Conservation (phyloP, 2,797 vertebrate genomes). For the Melanotaenia parkinsoni region DNA sequence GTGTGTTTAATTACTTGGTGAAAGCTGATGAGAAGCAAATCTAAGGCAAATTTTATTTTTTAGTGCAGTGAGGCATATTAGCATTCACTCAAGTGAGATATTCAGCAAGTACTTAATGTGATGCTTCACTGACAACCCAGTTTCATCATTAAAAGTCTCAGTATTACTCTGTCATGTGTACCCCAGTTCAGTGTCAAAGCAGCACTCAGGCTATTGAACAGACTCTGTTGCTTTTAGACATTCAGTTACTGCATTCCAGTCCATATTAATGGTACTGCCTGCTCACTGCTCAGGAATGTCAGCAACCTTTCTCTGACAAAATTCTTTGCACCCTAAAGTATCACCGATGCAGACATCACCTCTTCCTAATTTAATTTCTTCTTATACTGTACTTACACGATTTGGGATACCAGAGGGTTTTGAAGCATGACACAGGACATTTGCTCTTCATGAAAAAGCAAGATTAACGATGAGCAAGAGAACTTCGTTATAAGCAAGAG, state of each 20-base stretch:
- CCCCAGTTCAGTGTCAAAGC: constrained; percentile 6
- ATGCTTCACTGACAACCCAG: constrained; percentile 3
- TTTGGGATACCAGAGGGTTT: too few relatives aligned
- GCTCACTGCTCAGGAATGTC: neutral
- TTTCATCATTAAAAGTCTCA: constrained; percentile 30
- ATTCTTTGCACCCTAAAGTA: neutral
- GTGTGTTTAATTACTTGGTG: constrained; percentile 57
- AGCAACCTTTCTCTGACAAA: neutral
- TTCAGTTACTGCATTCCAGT: neutral
- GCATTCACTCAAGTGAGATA: constrained; percentile 16
- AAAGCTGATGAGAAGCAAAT: constrained; percentile 54
- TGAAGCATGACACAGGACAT: too few relatives aligned
- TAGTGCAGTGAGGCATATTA: constrained; percentile 36
- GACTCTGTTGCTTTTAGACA: constrained; percentile 12
- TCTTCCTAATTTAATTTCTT: neutral
- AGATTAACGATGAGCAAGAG: neutral
- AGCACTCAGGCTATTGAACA: neutral
- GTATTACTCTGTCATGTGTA: constrained; percentile 12
- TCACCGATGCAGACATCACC: neutral
- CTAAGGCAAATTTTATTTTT: constrained; percentile 38
- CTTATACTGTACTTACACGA: neutral
- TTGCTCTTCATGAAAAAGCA: neutral
- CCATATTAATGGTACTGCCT: neutral
- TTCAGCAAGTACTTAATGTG: constrained; percentile 22
- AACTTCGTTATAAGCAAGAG: neutral